phyloP scores from a whole-genome alignment of 2,888 invertebrate species.

The Physocephala rufipes region DNA sequence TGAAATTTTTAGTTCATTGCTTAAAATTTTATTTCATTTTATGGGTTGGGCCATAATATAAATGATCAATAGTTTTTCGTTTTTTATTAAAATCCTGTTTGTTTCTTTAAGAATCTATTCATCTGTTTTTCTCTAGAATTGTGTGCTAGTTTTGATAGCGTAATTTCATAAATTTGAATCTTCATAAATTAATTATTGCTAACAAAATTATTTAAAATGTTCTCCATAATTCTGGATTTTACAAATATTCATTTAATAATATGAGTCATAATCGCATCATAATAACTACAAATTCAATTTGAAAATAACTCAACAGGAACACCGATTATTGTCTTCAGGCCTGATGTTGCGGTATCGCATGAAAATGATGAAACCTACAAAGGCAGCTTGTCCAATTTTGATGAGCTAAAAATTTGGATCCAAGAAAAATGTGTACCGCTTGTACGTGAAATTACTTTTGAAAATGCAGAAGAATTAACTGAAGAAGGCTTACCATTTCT shows the following conservation, averaged over 20 bases:
- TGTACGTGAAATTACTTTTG: constrained; percentile 98
- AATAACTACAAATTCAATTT: background rate
- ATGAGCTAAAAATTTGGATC: constrained; percentile 89
- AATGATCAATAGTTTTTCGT: background rate
- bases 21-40: constrained; percentile 26
- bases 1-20: constrained; percentile 32
- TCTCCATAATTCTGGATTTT: background rate
- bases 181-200: background rate
- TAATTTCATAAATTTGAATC: constrained; percentile 5
- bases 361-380: constrained; percentile 85
- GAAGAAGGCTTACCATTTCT: constrained; percentile 98
- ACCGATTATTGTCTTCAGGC: constrained; percentile 83
- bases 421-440: constrained; percentile 94
- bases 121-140: background rate
- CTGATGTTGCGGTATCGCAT: constrained; percentile 80
- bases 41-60: background rate
- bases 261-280: too few species aligned
- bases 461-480: constrained; percentile 98
- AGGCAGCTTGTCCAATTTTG: constrained; percentile 79
- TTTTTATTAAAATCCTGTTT: background rate
- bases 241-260: too few species aligned
- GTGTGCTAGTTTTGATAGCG: background rate
- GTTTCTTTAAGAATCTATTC: background rate
- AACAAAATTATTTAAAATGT: background rate
- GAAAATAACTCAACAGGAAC: constrained; percentile 67